A percentile compares a stretch with the other conserved stretches of the same genome.
These are phyloP conservation scores for Eupithecia centaureata DNA, from an alignment of 2,888 invertebrate genomes.

Conservation along the genomic window DNA sequence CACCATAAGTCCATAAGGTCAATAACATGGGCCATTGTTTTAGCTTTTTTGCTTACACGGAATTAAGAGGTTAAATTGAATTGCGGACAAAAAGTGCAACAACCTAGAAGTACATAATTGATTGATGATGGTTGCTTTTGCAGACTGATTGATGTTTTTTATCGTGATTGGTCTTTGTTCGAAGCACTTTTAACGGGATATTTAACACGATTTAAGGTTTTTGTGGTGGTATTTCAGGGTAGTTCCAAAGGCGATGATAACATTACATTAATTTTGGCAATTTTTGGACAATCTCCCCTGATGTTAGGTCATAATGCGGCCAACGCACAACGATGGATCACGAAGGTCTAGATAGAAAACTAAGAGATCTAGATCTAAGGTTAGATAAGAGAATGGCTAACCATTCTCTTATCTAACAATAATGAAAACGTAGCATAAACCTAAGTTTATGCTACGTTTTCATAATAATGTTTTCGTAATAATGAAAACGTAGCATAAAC, in stretches of 20 bases:
- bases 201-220: background rate
- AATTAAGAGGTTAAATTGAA: slow-evolving; percentile 40
- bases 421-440: too few relatives aligned
- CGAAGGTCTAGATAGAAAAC: background rate
- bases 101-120: slow-evolving; percentile 16
- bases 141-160: background rate
- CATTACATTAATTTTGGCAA: background rate
- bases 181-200: background rate
- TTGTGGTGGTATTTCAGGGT: background rate
- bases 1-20: slow-evolving; percentile 55
- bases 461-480: too few relatives aligned
- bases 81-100: slow-evolving; percentile 33
- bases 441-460: too few relatives aligned
- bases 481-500: too few relatives aligned
- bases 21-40: slow-evolving; percentile 66
- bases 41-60: slow-evolving; percentile 50
- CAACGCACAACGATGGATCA: background rate
- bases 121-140: slow-evolving; percentile 4
- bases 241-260: background rate
- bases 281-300: background rate
- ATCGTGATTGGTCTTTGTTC: background rate
- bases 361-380: too few relatives aligned
- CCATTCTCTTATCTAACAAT: too few relatives aligned
- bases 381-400: too few relatives aligned
- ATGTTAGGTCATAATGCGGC: background rate